Evolutionary conservation across 1,140 invertebrate species (phyloP).

Genomic region (Stegodyphus dumicola): DNA sequence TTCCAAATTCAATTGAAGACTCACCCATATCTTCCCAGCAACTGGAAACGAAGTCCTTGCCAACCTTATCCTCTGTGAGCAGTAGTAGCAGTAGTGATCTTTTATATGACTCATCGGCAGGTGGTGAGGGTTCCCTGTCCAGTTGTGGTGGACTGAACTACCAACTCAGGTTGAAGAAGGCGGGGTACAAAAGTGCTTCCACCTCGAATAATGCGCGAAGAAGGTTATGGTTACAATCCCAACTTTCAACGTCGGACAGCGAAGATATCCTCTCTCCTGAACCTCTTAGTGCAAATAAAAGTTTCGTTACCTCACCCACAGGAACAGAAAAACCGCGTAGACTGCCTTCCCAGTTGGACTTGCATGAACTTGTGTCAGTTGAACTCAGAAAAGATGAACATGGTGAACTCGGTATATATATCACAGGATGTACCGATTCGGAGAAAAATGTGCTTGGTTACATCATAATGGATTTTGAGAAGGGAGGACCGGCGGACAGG

Average conservation of each 20-base stretch:
- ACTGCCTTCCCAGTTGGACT: slow-evolving; percentile 48
- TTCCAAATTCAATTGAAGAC: slow-evolving; percentile 28
- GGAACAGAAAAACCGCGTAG: slow-evolving; percentile 14
- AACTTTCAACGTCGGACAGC: slow-evolving; percentile 22
- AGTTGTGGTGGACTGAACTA: slow-evolving; percentile 52
- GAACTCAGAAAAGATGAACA: slow-evolving; percentile 54
- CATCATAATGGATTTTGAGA: slow-evolving; percentile 84
- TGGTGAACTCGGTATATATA: slow-evolving; percentile 84
- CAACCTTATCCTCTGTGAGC: slow-evolving; percentile 17
- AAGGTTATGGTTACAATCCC: slow-evolving; percentile 50
- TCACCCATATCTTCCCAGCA: slow-evolving; percentile 14
- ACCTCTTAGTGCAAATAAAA: slow-evolving; percentile 46
- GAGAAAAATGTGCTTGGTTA: slow-evolving; percentile 80
- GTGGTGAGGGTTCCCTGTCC: neutral
- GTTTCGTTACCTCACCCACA: slow-evolving; percentile 7
- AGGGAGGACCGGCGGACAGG: slow-evolving; percentile 81
- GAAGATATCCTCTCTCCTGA: slow-evolving; percentile 40
- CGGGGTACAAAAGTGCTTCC: slow-evolving; percentile 44
- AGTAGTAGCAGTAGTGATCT: slow-evolving; percentile 26
- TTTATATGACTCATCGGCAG: slow-evolving; percentile 8
- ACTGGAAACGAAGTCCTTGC: slow-evolving; percentile 35
- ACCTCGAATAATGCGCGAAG: slow-evolving; percentile 34
- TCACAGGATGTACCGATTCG: slow-evolving; percentile 79
- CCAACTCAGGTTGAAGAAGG: slow-evolving; percentile 55
- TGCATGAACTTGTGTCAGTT: slow-evolving; percentile 51